Evolutionary conservation across 2,797 vertebrate genomes (phyloP).

Genomic region (Chiloscyllium punctatum): DNA sequence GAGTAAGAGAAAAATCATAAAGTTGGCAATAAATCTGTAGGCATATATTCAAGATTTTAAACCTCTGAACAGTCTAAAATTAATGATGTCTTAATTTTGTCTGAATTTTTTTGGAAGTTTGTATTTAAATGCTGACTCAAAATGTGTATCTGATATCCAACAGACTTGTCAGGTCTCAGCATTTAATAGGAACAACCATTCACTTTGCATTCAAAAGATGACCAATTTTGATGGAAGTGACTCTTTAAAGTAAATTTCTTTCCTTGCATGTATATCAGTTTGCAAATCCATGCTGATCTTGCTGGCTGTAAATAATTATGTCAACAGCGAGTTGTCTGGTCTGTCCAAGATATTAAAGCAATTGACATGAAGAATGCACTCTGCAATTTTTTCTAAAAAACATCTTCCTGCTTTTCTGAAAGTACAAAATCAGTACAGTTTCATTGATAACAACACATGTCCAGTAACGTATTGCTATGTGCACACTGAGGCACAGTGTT

Average conservation of each 20-base stretch:
- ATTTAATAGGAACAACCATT: conserved; percentile 24
- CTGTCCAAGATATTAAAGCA: not conserved
- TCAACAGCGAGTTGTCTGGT: not conserved
- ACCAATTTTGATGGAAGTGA: not conserved
- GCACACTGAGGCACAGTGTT: not conserved
- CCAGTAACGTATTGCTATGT: not conserved
- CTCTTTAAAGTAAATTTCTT: not conserved
- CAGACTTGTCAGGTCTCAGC: not conserved
- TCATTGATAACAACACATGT: not conserved
- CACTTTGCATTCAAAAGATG: not conserved
- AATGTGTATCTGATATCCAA: not conserved
- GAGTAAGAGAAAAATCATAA: conserved; percentile 11
- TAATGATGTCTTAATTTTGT: conserved; percentile 9
- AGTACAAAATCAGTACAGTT: not conserved
- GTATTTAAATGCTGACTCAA: conserved; percentile 2
- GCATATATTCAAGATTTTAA: not conserved
- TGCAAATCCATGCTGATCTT: not conserved
- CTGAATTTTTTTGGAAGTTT: not conserved
- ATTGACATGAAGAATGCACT: conserved; percentile 1
- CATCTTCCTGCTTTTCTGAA: not conserved
- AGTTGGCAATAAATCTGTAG: conserved; percentile 13
- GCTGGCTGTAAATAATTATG: not conserved
- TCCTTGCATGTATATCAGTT: not conserved
- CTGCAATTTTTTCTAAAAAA: not conserved
- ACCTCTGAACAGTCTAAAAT: not conserved